phyloP scores from a whole-genome alignment of 2,797 vertebrate genomes.

The Muscicapa comitata region DNA sequence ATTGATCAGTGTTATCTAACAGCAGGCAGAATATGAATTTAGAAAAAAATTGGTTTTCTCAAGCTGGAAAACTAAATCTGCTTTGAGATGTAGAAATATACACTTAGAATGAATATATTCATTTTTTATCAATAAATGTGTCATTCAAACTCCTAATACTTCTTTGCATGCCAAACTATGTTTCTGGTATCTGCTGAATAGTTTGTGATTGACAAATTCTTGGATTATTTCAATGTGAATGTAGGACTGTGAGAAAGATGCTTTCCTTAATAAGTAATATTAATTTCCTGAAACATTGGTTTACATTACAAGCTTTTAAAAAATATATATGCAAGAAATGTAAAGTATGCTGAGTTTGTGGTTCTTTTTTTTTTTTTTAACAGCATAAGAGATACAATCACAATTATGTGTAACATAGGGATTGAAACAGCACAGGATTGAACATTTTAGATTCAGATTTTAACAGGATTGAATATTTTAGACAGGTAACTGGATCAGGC shows the following conservation, averaged over 20 bases:
- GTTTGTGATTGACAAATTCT: constrained; percentile 66
- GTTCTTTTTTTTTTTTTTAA: fast-evolving
- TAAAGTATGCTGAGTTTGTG: not conserved
- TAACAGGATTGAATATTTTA: not conserved
- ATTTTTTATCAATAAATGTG: not conserved
- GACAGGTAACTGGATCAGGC: not conserved
- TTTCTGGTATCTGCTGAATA: constrained; percentile 38
- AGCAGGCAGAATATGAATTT: not conserved
- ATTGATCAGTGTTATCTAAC: not conserved
- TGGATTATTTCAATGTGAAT: constrained; percentile 41
- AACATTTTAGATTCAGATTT: no score
- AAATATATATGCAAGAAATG: not conserved
- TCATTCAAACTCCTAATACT: not conserved
- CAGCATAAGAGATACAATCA: not conserved
- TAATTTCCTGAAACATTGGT: not conserved
- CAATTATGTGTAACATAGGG: not conserved
- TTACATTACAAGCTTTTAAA: not conserved
- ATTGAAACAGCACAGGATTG: not conserved
- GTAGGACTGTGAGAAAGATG: constrained; percentile 4
- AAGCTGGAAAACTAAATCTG: not conserved
- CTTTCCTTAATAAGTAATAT: constrained; percentile 56
- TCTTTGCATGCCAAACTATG: constrained; percentile 33
- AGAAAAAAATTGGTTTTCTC: not conserved
- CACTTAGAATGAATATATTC: not conserved
- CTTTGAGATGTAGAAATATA: not conserved